Evolutionary conservation across 2,888 invertebrate species (phyloP).

Genomic region (Nomada ruficornis): DNA sequence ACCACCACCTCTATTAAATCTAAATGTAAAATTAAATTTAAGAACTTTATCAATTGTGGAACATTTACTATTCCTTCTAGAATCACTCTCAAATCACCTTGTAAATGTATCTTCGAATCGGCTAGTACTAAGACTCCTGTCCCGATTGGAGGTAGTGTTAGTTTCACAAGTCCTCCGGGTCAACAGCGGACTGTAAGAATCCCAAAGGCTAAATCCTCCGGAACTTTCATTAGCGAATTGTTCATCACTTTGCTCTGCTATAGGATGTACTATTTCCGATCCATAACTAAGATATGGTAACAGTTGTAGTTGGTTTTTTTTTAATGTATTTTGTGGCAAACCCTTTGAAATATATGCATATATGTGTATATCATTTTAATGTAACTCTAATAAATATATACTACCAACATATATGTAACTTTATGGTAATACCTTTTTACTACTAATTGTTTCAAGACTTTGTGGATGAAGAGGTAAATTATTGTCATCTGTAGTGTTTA

Average conservation of each 20-base stretch:
- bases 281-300: conserved; percentile 86
- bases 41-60: neutral
- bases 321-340: conserved; percentile 82
- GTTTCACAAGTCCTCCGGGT: conserved; percentile 75
- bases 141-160: conserved; percentile 75
- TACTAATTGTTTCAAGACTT: conserved; percentile 90
- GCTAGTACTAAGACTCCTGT: conserved; percentile 78
- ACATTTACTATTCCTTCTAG: neutral
- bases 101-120: conserved; percentile 80
- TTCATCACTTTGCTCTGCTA: conserved; percentile 93
- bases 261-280: conserved; percentile 92
- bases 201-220: conserved; percentile 75
- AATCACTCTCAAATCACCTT: conserved; percentile 69
- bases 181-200: conserved; percentile 79
- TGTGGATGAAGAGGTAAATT: conserved; percentile 93
- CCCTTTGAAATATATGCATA: conserved; percentile 66
- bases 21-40: conserved; percentile 42
- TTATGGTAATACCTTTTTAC: conserved; percentile 77
- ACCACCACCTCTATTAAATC: conserved; percentile 79
- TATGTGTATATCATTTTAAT: conserved; percentile 24
- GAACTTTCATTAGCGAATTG: conserved; percentile 84
- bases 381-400: neutral
- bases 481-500: conserved; percentile 81
- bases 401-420: neutral
- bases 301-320: conserved; percentile 81